Evolutionary conservation across 2,797 vertebrate species (phyloP).

Genomic region (Chaunax sp.): DNA sequence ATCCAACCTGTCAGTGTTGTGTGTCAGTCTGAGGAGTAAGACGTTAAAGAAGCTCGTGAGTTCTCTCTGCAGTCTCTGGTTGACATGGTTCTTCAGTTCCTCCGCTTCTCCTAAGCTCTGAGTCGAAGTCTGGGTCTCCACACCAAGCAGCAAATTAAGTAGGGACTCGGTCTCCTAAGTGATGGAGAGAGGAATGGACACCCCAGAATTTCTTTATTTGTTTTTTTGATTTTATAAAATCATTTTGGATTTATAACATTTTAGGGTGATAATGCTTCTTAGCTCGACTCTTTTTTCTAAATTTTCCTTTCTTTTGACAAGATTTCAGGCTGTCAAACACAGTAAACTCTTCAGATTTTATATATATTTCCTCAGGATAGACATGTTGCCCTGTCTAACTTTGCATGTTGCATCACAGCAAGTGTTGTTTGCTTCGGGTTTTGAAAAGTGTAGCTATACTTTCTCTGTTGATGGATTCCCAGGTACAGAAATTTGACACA

Average conservation of each 20-base stretch:
- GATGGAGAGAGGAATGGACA: constrained; percentile 2
- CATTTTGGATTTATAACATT: background rate
- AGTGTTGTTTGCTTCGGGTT: no score
- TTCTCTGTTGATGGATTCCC: no score
- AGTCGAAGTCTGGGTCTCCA: constrained; percentile 78
- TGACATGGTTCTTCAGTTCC: constrained; percentile 84
- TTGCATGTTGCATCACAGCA: no score
- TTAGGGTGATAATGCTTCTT: background rate
- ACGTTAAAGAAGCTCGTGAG: constrained; percentile 88
- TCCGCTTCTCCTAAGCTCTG: constrained; percentile 74
- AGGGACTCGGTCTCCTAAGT: constrained; percentile 69
- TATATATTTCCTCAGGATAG: no score
- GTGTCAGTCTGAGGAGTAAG: constrained; percentile 82
- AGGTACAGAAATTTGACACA: no score
- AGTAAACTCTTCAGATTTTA: no score
- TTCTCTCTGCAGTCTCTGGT: constrained; percentile 92
- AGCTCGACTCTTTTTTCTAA: background rate
- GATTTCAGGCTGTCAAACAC: background rate
- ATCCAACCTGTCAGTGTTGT: constrained; percentile 88
- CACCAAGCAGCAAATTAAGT: constrained; percentile 67
- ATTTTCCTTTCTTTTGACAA: background rate
- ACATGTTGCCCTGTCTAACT: no score
- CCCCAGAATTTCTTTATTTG: background rate
- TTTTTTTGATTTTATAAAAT: background rate
- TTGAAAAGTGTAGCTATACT: no score